Evolutionary conservation across 2,113 vertebrate genomes (phyloP), one percentile per base, ranked within the genome.

Genomic region (Eurypyga helias): DNA sequence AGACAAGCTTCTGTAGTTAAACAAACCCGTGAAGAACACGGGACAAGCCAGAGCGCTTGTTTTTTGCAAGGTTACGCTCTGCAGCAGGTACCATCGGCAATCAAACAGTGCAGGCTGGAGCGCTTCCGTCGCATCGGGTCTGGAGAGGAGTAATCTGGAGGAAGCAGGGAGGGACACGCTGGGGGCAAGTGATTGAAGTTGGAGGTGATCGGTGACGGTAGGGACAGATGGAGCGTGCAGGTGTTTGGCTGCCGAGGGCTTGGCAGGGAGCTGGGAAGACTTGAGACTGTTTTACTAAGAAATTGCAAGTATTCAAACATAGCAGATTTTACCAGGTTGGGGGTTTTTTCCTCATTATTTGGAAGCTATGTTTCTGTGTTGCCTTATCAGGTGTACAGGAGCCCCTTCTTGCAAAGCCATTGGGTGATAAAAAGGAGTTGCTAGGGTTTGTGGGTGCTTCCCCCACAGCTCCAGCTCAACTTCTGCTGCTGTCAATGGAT

Each of bases 201-300:
- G 72, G 77, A 87, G 61, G 61, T 82, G 94, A 87, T 55, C 69
- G 75, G 89, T 7, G 3, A 71, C 91, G 87, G 93, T 62, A 91
- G 43, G 89, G 81, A 93, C 89, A 96, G 95, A 94, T 91, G 94
- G 95, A 94, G 48, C 0, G 4, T 48, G 91, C 96, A 89, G 95
- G 91, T 92, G 95, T 71, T 95, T 81, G 75, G 83, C 83, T 91
- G 87, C 76, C 0, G 2, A 90, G 72, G 67, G 64, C 77, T 78
- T 93, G 89, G 94, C 64, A 1, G 69, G 75, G 83, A 93, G 61
- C 60, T 84, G 83, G 55, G 61, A 60, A 79, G 38, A 75, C 73
- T 84, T 69, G 72, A 89, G 78, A 24, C 46, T 78, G n/a, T 67
- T 78, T 73, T n/a, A 19, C 43, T 76, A 9, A 92, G 73, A 82